These are phyloP conservation scores for Onchidella celtica DNA, from an alignment of 2,888 invertebrate species.

Conservation along the genomic window DNA sequence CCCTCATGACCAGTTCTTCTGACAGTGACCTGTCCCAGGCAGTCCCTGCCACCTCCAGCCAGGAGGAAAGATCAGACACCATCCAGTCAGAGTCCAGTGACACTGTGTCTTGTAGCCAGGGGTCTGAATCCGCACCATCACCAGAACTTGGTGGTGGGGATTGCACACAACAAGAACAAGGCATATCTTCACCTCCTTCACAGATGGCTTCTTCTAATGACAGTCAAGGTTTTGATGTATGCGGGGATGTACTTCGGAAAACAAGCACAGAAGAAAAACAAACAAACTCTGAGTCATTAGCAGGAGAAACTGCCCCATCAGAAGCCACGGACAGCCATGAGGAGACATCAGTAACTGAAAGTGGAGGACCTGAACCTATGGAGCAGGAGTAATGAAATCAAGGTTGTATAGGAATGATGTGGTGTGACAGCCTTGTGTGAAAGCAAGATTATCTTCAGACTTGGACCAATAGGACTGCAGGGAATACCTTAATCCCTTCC, in stretches of 20 bases:
- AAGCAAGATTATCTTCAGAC: too few species aligned
- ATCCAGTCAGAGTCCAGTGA: not conserved
- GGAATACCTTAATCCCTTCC: too few species aligned
- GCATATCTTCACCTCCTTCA: not conserved
- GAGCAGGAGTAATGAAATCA: slow-evolving; percentile 28
- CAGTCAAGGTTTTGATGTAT: slow-evolving; percentile 37
- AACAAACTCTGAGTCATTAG: not conserved
- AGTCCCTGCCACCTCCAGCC: too few species aligned
- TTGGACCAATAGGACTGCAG: too few species aligned
- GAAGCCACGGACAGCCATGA: not conserved
- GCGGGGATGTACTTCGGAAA: not conserved
- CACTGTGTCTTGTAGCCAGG: not conserved
- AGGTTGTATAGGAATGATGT: too few species aligned
- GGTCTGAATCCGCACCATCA: not conserved
- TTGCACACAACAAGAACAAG: not conserved
- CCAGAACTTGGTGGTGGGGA: not conserved
- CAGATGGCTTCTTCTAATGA: slow-evolving; percentile 4
- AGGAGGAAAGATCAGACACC: too few species aligned
- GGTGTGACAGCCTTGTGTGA: too few species aligned
- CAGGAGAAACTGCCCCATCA: not conserved
- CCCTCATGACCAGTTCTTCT: not conserved
- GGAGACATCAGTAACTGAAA: not conserved
- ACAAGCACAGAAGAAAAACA: slow-evolving; percentile 1
- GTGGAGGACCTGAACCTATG: slow-evolving; percentile 17
- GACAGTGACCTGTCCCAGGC: too few species aligned